Conservation (phyloP, 2,113 vertebrate genomes). For the Hippocampus abdominalis region DNA sequence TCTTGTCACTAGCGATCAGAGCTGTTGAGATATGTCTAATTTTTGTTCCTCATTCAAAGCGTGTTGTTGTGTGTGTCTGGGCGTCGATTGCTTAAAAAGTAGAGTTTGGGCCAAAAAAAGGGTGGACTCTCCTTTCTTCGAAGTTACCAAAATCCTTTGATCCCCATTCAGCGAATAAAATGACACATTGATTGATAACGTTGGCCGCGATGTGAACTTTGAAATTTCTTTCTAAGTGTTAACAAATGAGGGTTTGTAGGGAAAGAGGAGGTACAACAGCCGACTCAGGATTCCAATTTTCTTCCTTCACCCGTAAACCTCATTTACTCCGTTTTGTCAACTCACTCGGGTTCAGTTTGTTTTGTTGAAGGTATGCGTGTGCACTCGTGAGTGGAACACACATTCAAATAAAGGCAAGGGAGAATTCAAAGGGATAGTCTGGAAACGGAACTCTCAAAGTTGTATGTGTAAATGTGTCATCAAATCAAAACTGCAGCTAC, state of each 20-base stretch:
- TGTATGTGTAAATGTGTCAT: conserved; percentile 70
- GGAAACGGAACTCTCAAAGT: conserved; percentile 39
- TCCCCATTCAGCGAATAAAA: background rate
- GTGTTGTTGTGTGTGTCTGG: too few relatives aligned
- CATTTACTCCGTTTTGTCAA: conserved; percentile 9
- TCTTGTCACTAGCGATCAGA: too few relatives aligned
- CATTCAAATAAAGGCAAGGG: conserved; percentile 20
- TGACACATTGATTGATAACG: background rate
- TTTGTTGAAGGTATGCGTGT: background rate
- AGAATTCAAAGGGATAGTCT: conserved; percentile 31
- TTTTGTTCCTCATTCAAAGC: too few relatives aligned
- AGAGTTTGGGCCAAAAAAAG: too few relatives aligned
- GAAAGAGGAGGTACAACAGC: background rate
- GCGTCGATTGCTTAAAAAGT: too few relatives aligned
- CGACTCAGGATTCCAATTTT: conserved; percentile 1
- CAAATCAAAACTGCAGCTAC: conserved; percentile 56
- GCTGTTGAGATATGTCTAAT: too few relatives aligned
- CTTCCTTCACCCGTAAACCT: conserved; percentile 4
- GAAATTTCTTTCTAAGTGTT: too few relatives aligned
- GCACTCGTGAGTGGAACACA: background rate
- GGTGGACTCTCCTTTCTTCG: too few relatives aligned
- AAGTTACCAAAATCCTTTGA: background rate
- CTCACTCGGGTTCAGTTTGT: conserved; percentile 7
- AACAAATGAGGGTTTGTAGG: background rate
- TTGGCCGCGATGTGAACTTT: background rate